Evolutionary conservation across 2,888 invertebrate species (phyloP), one percentile per base, ranked within the genome.

Genomic region (Leptothorax acervorum): DNA sequence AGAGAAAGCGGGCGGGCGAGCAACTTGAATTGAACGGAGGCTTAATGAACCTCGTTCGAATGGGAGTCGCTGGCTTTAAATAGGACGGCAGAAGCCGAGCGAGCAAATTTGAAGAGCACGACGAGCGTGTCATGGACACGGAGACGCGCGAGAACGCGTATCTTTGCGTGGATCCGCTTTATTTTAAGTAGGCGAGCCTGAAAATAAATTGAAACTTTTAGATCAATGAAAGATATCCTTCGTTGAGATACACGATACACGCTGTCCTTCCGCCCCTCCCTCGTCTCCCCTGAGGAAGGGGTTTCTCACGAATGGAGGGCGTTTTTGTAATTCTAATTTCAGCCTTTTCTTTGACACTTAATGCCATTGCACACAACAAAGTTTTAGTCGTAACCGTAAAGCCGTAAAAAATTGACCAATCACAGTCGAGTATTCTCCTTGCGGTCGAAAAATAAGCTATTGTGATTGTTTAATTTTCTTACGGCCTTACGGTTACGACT

Each of bases 51-150:
- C 73, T 60, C 79, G 23, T 48, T 71, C 79, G 71, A 60, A 79
- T 71, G 79, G 79, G 60, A 79, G 79, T 48, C 60, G 79, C 35
- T 73, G 73, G 79, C 79, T 79, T 79, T 79, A 79, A 79, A 79
- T 79, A 79, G 79, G 73, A 79, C 79, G 48, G 71, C 60, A 55
- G 60, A 45, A 71, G 71, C 55, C 63, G 65, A 76, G 79, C 60
- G 79, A 48, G 79, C 73, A 60, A 79, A 79, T 79, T 79, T 71
- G 79, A 79, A 79, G 79, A 79, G 79, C 79, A 79, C 79, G 79
- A 78, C 68, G 73, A 79, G 60, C 79, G 73, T 79, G 79, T 79
- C 79, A 71, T 79, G 79, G 79, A 78, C 78, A 45, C 65, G 65
- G 23, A 45, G 73, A 35, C 57, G 79, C 60, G 73, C 73, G 79